These are phyloP conservation scores for Euplagia quadripunctaria DNA, from an alignment of 2,888 invertebrate species.

Conservation along the genomic window DNA sequence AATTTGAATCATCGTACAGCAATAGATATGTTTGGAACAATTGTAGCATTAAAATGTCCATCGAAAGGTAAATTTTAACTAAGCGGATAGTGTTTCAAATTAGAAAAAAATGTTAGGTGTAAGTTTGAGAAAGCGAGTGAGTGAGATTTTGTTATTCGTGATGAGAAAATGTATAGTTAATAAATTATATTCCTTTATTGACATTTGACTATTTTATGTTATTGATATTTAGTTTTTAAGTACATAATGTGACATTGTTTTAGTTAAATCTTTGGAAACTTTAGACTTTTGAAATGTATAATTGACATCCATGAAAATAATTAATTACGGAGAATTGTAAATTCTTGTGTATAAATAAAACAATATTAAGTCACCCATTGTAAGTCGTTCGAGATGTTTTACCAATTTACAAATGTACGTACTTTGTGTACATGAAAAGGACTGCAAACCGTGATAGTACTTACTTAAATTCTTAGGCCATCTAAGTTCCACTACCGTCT, in stretches of 20 bases:
- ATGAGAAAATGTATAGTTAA: slow-evolving; percentile 67
- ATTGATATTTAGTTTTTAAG: slow-evolving; percentile 58
- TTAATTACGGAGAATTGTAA: slow-evolving; percentile 46
- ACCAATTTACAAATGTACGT: slow-evolving; percentile 34
- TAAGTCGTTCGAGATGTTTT: slow-evolving; percentile 38
- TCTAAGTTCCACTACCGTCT: slow-evolving; percentile 61
- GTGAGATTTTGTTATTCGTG: slow-evolving; percentile 69
- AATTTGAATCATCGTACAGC: slow-evolving; percentile 62
- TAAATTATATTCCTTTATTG: slow-evolving; percentile 77
- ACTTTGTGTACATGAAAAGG: slow-evolving; percentile 57
- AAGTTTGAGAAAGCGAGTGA: slow-evolving; percentile 60
- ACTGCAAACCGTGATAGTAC: slow-evolving; percentile 83
- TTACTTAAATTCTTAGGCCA: slow-evolving; percentile 75
- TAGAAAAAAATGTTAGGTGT: slow-evolving; percentile 58
- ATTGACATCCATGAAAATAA: slow-evolving; percentile 22
- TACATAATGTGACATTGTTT: slow-evolving; percentile 58
- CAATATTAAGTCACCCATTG: slow-evolving; percentile 28
- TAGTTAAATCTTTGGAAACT: slow-evolving; percentile 40
- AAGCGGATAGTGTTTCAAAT: slow-evolving; percentile 61
- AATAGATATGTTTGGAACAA: slow-evolving; percentile 62
- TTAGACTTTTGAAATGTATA: slow-evolving; percentile 30
- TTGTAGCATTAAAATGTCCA: slow-evolving; percentile 56
- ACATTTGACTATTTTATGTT: slow-evolving; percentile 60
- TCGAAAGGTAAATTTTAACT: slow-evolving; percentile 51
- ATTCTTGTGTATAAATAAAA: slow-evolving; percentile 46